Base-by-base conservation (phyloP, 2,113 vertebrate genomes). In the Pterophyllum scalare region DNA sequence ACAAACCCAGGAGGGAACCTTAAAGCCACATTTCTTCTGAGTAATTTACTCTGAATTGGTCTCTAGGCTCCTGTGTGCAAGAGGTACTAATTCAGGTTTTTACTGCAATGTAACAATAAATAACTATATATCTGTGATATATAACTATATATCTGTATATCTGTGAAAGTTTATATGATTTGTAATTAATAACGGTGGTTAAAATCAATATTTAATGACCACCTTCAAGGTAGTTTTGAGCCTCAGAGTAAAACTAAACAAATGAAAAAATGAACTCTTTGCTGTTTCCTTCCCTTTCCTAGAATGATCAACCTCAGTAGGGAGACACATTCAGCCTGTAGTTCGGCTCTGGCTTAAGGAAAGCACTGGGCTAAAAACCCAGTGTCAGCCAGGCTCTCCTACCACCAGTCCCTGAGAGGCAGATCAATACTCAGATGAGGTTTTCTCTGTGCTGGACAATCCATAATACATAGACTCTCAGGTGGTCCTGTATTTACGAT, bases 401-500 rank as follows among this genome's bases (percentile, higher is more conserved):
- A 46, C 80, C 75, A 22, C 38, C 80, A 35, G 82, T 19, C 20
- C 80, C 87, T 2, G 24, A 82, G 77, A 81, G 76, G 35, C 59
- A 46, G 82, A 92, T 94, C 93, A 78, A 94, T 94, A 90, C 61
- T 56, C 74, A 88, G 92, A 92, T 92, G 80, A 93, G 90, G 90
- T 90, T 92, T 92, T 93, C 85, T 89, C 87, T 88, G 72, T n/a
- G 70, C 86, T 70, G 86, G 49, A 84, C 26, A 59, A 93, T 94
- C 90, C 88, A 94, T 94, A 92, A 93, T 90, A 93, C 85, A 89
- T 83, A 91, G 88, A 74, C 89, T 80, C 90, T 88, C 84, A 91
- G 93, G 93, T 88, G 91, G 89, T 86, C 90, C 85, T 89, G 91
- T 90, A 86, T 94, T 93, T 92, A 92, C 87, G 75, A 92, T 94